These are phyloP conservation scores for Capitella teleta DNA, from an alignment of 1,140 invertebrate species.

Conservation along the genomic window DNA sequence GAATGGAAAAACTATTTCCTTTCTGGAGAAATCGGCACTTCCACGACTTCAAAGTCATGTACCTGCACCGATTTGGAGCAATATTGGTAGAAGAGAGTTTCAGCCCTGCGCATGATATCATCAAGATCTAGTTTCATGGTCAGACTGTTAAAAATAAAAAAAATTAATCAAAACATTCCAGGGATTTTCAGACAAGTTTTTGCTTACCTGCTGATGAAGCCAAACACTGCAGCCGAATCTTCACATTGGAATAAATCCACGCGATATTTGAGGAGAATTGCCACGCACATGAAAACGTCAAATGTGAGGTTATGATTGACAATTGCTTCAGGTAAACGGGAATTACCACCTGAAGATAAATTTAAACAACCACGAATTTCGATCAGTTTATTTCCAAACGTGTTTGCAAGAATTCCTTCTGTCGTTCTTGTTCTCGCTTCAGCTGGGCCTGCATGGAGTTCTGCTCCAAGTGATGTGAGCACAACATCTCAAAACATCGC, in stretches of 20 bases:
- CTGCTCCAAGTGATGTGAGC: constrained; percentile 35
- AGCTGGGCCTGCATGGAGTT: constrained; percentile 29
- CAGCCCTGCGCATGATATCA: constrained; percentile 25
- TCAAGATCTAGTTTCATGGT: constrained; percentile 28
- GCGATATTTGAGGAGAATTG: constrained; percentile 25
- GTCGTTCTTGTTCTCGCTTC: constrained; percentile 22
- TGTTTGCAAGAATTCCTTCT: constrained; percentile 29
- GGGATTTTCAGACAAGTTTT: background rate
- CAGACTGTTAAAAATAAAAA: constrained; percentile 9
- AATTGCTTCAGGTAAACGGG: constrained; percentile 15
- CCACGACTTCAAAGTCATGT: too few species aligned
- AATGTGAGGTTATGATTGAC: constrained; percentile 27
- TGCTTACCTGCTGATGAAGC: constrained; percentile 24
- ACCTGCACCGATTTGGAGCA: constrained; percentile 34
- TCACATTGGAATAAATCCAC: constrained; percentile 24
- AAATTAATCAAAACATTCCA: background rate
- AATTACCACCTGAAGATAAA: constrained; percentile 28
- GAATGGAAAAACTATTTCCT: too few species aligned
- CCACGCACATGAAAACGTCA: constrained; percentile 37
- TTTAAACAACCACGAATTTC: background rate
- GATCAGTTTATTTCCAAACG: too few species aligned
- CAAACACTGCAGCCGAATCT: constrained; percentile 26
- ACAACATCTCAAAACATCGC: constrained; percentile 36
- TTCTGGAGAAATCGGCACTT: too few species aligned
- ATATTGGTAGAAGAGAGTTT: constrained; percentile 30